phyloP scores from a whole-genome alignment of 1,140 invertebrate species.

The Homalodisca vitripennis region DNA sequence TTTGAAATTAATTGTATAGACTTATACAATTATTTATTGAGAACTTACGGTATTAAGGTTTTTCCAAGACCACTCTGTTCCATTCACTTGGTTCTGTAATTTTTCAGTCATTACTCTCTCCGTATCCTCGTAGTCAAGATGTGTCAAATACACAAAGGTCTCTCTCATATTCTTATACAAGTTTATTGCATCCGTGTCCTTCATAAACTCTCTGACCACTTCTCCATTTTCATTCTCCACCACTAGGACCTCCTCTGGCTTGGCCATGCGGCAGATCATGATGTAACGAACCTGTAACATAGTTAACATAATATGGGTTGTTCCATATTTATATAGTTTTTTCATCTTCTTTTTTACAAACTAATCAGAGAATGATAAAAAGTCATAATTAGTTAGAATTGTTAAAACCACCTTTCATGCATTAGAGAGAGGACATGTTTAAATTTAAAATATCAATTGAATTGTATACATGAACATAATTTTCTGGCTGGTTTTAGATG shows the following conservation, averaged over 20 bases:
- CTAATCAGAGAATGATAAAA: too few relatives aligned
- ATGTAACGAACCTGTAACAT: slow-evolving; percentile 87
- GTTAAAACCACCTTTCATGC: too few relatives aligned
- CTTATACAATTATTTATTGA: too few relatives aligned
- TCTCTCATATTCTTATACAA: slow-evolving; percentile 99
- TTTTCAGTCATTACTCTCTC: slow-evolving; percentile 99
- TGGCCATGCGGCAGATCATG: slow-evolving; percentile 99
- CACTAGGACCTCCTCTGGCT: slow-evolving; percentile 99
- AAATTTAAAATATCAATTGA: too few relatives aligned
- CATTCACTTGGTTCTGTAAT: slow-evolving; percentile 98
- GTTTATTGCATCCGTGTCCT: slow-evolving; percentile 99
- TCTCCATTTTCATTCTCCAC: slow-evolving; percentile 99
- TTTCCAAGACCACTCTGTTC: slow-evolving; percentile 99
- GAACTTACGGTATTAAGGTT: slow-evolving; percentile 89
- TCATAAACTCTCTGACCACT: slow-evolving; percentile 99
- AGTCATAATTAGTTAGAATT: too few relatives aligned
- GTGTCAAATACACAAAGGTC: slow-evolving; percentile 97
- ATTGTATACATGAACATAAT: too few relatives aligned
- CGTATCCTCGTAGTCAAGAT: slow-evolving; percentile 97
- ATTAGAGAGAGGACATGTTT: too few relatives aligned
- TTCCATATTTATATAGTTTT: too few relatives aligned
- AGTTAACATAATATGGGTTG: too few relatives aligned
- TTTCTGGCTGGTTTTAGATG: too few relatives aligned
- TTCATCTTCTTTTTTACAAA: too few relatives aligned
- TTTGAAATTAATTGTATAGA: too few relatives aligned